Evolutionary conservation across 2,797 vertebrate species (phyloP).

Genomic region (Nannoperca obscura): DNA sequence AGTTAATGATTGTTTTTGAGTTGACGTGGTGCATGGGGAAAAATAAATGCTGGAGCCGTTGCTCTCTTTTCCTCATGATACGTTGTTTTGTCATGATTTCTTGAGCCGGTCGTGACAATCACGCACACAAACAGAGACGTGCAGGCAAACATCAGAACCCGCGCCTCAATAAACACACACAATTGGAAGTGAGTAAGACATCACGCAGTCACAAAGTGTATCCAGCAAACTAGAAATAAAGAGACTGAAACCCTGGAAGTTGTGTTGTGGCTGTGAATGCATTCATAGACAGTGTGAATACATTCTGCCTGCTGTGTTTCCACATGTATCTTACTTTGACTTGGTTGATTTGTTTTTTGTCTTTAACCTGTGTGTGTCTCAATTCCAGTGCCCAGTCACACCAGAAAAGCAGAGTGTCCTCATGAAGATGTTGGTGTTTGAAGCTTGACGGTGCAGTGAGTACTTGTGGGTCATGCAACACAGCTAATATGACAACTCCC

Average conservation of each 20-base stretch:
- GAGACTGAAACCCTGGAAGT: neutral
- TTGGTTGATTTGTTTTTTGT: neutral
- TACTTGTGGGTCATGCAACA: neutral
- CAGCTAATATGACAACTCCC: neutral
- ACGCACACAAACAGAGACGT: slow-evolving; percentile 30
- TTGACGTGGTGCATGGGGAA: too few relatives aligned
- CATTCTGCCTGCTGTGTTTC: neutral
- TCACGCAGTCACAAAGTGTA: neutral
- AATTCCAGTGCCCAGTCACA: neutral
- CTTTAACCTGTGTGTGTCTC: neutral
- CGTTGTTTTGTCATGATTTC: too few relatives aligned
- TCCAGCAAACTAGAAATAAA: neutral
- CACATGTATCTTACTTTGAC: neutral
- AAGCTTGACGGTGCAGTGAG: neutral
- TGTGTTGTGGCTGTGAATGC: neutral
- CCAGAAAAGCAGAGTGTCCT: neutral
- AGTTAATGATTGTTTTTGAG: too few relatives aligned
- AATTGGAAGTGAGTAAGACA: neutral
- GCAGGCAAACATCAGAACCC: slow-evolving; percentile 16
- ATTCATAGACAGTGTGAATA: neutral
- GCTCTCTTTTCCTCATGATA: too few relatives aligned
- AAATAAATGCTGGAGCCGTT: too few relatives aligned
- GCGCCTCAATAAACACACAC: slow-evolving; percentile 21
- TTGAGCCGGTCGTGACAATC: too few relatives aligned
- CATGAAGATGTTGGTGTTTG: neutral